Evolutionary conservation across 1,140 invertebrate species (phyloP), one percentile per base, ranked within the genome.

Genomic region (Babylonia areolata): DNA sequence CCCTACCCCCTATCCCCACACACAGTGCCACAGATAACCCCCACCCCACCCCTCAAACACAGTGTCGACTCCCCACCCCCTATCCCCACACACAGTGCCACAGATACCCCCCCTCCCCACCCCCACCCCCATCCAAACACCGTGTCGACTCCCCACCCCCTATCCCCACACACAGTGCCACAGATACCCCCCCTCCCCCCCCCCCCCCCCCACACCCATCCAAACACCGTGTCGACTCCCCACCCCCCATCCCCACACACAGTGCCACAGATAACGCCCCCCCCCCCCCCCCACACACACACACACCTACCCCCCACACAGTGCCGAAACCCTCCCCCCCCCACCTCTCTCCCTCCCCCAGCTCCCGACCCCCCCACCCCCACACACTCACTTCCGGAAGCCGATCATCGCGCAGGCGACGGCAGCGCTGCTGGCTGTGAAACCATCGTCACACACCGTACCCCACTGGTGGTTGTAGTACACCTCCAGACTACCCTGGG

Each of bases 401-500:
- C 31, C 20, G 28, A 84, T 23, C 82, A 84, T 84, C 3, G 37
- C 39, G 23, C 82, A 84, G 31, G 82, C 82, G n/a, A 73, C 82
- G 3, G 12, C 35, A n/a, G 69, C 82, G 23, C 35, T 64, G 35
- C 3, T 33, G 69, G 20, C 39, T 6, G 20, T 51, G 39, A 84
- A 84, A 0, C 82, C 82, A 39, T 84, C 82, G n/a, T 84, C 82
- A 40, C 82, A 84, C 9, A 84, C 82, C 1, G 64, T 84, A 15
- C 82, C 82, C 82, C 82, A 84, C 39, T 84, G 82, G 82, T 84
- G 96, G 87, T 95, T 95, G n/a, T 96, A 94, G 94, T 95, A 96
- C 0, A 97, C 95, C 95, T 97, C 96, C 17, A 97, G 90, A 82
- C 96, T 94, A 20, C 97, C 97, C 40, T 96, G 96, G 89, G 96